These are phyloP conservation scores for Lepidocolaptes lacrymiger DNA, from an alignment of 2,797 vertebrate species.

Conservation along the genomic window DNA sequence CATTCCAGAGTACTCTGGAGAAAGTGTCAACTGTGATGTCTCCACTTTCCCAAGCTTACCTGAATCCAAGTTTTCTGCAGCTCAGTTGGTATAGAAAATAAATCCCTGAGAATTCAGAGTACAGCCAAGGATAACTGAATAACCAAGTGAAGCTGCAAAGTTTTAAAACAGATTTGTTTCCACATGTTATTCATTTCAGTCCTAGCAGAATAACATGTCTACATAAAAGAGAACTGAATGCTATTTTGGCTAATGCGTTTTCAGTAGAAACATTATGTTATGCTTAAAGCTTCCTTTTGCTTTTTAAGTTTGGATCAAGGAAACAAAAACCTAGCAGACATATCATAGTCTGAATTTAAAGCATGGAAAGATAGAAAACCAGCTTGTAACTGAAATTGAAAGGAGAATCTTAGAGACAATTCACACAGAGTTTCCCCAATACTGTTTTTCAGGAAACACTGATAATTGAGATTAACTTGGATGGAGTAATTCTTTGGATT, in stretches of 20 bases:
- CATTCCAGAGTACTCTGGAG: background rate
- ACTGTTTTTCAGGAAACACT: background rate
- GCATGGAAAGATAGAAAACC: background rate
- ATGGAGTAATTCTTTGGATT: background rate
- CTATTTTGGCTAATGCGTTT: conserved; percentile 20
- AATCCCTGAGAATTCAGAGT: background rate
- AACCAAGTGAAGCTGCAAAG: background rate
- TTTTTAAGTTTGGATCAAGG: conserved; percentile 8
- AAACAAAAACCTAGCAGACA: background rate
- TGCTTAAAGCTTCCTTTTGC: background rate
- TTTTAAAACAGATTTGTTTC: background rate
- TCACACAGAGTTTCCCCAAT: background rate
- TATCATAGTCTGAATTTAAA: background rate
- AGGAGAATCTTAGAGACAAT: background rate
- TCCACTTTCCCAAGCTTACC: background rate
- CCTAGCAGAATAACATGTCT: background rate
- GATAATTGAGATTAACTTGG: background rate
- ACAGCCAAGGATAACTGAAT: background rate
- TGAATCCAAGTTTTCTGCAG: background rate
- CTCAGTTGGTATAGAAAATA: background rate
- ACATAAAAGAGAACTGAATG: background rate
- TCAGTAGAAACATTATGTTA: background rate
- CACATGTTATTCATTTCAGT: background rate
- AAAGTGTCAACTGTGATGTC: background rate
- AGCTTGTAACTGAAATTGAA: background rate